Conservation (phyloP, 1,140 invertebrate species). For the Anastatus disparis region DNA sequence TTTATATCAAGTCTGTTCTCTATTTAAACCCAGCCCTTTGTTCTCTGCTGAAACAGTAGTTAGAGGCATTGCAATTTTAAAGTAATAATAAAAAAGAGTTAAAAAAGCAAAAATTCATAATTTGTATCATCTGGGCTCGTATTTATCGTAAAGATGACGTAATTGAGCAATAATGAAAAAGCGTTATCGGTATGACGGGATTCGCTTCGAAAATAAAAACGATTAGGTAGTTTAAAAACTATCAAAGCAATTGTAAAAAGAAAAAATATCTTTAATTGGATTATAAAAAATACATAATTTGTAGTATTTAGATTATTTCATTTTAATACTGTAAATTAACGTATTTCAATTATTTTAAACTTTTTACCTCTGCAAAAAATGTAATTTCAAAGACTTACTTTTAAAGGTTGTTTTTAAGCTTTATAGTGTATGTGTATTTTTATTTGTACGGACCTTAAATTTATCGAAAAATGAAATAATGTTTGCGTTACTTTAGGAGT, state of each 20-base stretch:
- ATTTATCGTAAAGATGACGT: not conserved
- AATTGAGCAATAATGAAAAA: constrained; percentile 21
- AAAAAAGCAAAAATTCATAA: constrained; percentile 7
- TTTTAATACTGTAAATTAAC: not conserved
- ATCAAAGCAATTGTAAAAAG: not conserved
- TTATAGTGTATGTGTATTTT: not conserved
- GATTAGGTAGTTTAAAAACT: not conserved
- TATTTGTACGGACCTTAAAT: not conserved
- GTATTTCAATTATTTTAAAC: constrained; percentile 19
- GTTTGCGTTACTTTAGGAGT: constrained; percentile 5
- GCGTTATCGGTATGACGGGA: not conserved
- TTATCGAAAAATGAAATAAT: not conserved
- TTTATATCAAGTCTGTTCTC: not conserved
- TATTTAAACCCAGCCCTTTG: not conserved
- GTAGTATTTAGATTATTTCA: constrained; percentile 3
- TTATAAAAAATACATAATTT: constrained; percentile 2
- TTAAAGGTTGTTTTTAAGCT: constrained; percentile 14
- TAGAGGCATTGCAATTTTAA: not conserved
- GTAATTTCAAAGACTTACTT: constrained; percentile 11
- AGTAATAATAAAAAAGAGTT: not conserved
- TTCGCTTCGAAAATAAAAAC: not conserved
- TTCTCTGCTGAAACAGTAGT: constrained; percentile 9
- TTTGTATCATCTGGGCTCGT: constrained; percentile 1
- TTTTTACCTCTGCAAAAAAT: constrained; percentile 6
- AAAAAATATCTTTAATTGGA: constrained; percentile 1